These are phyloP conservation scores for Drosophila flavopinicola DNA, from an alignment of 2,888 invertebrate genomes.

Conservation along the genomic window DNA sequence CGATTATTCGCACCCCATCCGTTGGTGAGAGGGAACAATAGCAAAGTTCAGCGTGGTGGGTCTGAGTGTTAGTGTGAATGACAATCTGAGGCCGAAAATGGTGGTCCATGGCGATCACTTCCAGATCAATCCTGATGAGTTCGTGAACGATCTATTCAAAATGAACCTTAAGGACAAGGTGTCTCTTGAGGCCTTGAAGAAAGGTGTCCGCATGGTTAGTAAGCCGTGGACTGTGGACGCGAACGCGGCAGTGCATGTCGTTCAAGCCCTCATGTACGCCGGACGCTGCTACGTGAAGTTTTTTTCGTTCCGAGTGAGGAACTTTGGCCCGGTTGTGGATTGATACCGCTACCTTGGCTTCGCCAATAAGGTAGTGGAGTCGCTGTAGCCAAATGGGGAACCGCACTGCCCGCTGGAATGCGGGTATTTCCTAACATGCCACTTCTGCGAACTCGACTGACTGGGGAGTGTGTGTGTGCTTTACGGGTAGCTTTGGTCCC, in stretches of 20 bases:
- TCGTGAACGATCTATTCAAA: not conserved
- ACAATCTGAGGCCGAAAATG: not conserved
- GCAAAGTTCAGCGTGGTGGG: too few relatives aligned
- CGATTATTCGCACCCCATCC: too few relatives aligned
- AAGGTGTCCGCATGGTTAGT: too few relatives aligned
- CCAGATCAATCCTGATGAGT: not conserved
- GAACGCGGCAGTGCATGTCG: too few relatives aligned
- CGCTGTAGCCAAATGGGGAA: conserved; percentile 16
- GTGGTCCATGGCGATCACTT: not conserved
- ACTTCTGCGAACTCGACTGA: too few relatives aligned
- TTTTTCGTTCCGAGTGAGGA: conserved; percentile 13
- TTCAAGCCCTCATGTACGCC: too few relatives aligned
- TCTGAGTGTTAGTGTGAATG: too few relatives aligned
- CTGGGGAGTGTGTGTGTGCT: too few relatives aligned
- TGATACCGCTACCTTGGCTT: conserved; percentile 11
- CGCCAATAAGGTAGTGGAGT: conserved; percentile 13
- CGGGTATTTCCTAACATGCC: too few relatives aligned
- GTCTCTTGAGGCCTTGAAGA: not conserved
- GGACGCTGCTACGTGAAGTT: not conserved
- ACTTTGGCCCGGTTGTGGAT: conserved; percentile 4
- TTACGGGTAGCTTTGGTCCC: too few relatives aligned
- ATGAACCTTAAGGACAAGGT: not conserved
- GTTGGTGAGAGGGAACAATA: too few relatives aligned
- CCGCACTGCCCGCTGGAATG: conserved; percentile 7
- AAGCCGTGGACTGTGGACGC: too few relatives aligned